Conservation (phyloP, 2,888 invertebrate species). For the Tetropium fuscum region DNA sequence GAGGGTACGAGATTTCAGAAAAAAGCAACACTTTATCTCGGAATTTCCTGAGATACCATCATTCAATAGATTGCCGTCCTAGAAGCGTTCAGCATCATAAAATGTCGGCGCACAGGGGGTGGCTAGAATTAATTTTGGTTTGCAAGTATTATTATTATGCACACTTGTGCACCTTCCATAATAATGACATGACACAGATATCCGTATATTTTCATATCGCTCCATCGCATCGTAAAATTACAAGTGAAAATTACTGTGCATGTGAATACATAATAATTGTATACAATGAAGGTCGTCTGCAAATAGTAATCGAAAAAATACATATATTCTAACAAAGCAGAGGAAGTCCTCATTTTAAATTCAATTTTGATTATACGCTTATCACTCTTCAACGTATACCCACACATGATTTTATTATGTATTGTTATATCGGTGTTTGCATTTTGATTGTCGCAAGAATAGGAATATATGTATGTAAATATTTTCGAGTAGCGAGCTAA, state of each 20-base stretch:
- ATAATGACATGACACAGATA: slow-evolving; percentile 10
- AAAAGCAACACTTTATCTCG: too few relatives aligned
- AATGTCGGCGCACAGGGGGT: too few relatives aligned
- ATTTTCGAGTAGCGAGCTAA: slow-evolving; percentile 18
- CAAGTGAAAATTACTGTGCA: slow-evolving; percentile 30
- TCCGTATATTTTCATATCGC: slow-evolving; percentile 18
- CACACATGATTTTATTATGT: slow-evolving; percentile 20
- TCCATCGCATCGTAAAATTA: slow-evolving; percentile 18
- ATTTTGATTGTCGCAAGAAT: slow-evolving; percentile 6
- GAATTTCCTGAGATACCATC: too few relatives aligned
- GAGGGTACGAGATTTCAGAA: too few relatives aligned
- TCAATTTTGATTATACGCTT: slow-evolving; percentile 31
- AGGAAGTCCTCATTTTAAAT: slow-evolving; percentile 33
- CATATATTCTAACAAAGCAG: slow-evolving; percentile 24
- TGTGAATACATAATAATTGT: slow-evolving; percentile 32
- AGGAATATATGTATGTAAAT: slow-evolving; percentile 28
- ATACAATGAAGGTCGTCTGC: slow-evolving; percentile 27
- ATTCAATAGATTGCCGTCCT: too few relatives aligned
- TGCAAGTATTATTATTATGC: slow-evolving; percentile 6
- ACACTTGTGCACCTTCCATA: slow-evolving; percentile 12
- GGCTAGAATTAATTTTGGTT: background rate
- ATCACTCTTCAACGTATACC: slow-evolving; percentile 27
- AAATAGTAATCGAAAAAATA: slow-evolving; percentile 25
- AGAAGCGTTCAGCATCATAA: too few relatives aligned
- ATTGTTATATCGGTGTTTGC: slow-evolving; percentile 24